A percentile compares a stretch with the other conserved stretches of the same genome.
phyloP scores from a whole-genome alignment of 2,888 invertebrate genomes.

The Phaonia tiefii region DNA sequence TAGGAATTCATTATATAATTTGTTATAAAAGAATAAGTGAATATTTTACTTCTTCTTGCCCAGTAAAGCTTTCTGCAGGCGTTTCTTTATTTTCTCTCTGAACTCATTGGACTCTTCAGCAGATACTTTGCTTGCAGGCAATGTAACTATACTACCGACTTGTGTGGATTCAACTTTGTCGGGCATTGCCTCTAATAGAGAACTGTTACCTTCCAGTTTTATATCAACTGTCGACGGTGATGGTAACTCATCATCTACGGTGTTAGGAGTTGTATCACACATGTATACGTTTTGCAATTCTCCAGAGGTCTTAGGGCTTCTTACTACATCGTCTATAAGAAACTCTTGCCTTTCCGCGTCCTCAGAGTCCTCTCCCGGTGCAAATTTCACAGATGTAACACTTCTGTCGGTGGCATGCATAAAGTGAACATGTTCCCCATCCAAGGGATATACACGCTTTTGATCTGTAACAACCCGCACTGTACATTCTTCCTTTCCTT shows the following conservation, averaged over 20 bases:
- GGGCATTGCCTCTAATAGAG: no score
- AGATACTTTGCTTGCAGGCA: slow-evolving; percentile 6
- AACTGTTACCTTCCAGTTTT: slow-evolving; percentile 36
- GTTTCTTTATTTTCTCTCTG: slow-evolving; percentile 78
- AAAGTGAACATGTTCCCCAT: slow-evolving; percentile 78
- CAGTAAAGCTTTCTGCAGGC: slow-evolving; percentile 76
- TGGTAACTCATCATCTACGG: slow-evolving; percentile 11
- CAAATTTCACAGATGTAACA: slow-evolving; percentile 76
- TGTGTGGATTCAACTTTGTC: not conserved
- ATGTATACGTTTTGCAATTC: slow-evolving; percentile 41
- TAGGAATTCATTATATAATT: not conserved
- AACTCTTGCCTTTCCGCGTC: slow-evolving; percentile 60
- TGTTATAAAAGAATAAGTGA: not conserved
- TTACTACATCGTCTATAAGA: slow-evolving; percentile 42
- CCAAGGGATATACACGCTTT: slow-evolving; percentile 76
- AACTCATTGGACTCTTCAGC: slow-evolving; percentile 74
- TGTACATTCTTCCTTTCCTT: slow-evolving; percentile 77
- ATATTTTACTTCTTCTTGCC: slow-evolving; percentile 75
- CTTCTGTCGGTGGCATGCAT: slow-evolving; percentile 78
- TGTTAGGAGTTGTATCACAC: slow-evolving; percentile 32
- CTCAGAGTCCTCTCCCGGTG: slow-evolving; percentile 69
- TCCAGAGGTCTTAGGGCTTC: not conserved
- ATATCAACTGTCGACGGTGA: slow-evolving; percentile 22
- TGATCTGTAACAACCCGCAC: slow-evolving; percentile 77
- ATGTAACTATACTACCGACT: not conserved